Conservation (phyloP, 2,797 vertebrate species). For the Pseudomugil gertrudae region DNA sequence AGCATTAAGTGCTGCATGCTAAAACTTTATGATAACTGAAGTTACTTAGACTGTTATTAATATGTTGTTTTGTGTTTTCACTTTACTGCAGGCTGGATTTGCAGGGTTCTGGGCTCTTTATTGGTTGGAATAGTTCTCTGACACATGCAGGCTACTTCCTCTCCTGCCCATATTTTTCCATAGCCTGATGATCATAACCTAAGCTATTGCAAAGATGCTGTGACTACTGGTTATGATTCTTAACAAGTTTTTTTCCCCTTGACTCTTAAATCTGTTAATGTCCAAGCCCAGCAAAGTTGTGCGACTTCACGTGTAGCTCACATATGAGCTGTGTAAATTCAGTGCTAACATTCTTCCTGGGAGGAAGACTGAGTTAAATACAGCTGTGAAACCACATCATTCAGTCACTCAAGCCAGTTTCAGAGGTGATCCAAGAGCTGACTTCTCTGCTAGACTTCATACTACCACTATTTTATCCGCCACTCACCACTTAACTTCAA, state of each 20-base stretch:
- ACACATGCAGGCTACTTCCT: conserved; percentile 14
- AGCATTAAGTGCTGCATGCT: conserved; percentile 15
- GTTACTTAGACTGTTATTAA: background rate
- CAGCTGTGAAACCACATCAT: background rate
- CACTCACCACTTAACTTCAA: background rate
- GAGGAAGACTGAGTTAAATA: background rate
- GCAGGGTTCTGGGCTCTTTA: background rate
- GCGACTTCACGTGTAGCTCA: background rate
- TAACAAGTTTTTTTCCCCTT: background rate
- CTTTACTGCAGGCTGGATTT: background rate
- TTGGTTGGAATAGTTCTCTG: background rate
- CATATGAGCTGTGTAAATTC: background rate
- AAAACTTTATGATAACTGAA: conserved; percentile 24
- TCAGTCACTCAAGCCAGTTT: background rate
- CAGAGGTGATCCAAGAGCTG: background rate
- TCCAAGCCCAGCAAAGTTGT: background rate
- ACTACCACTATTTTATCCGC: background rate
- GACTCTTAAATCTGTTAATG: background rate
- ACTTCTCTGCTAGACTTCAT: background rate
- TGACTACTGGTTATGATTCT: background rate
- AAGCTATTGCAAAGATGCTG: background rate
- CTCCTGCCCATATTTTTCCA: background rate
- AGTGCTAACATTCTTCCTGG: background rate
- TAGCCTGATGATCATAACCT: background rate
- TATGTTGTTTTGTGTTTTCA: background rate